Percentiles rank a stretch among this genome's conserved stretches.
Evolutionary conservation across 2,888 invertebrate species (phyloP).

Genomic region (Drosophila parthenogenetica): DNA sequence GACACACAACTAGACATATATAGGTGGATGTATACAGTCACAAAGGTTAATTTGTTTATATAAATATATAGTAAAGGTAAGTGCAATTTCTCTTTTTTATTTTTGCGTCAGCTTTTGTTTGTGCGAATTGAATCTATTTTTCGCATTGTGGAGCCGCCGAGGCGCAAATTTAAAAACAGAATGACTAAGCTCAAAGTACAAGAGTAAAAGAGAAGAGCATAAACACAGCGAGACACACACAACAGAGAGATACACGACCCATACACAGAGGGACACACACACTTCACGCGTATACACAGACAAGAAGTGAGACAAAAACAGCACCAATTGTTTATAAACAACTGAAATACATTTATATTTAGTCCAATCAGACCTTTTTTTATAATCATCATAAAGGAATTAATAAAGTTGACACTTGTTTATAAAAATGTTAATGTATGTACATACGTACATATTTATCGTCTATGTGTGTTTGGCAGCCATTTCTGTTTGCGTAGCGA

Average conservation of each 20-base stretch:
- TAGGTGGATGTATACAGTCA: not conserved
- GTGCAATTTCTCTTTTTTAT: conserved; percentile 62
- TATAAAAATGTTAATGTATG: conserved; percentile 2
- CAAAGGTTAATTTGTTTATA: conserved; percentile 28
- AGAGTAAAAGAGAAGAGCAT: conserved; percentile 43
- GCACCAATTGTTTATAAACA: conserved; percentile 56
- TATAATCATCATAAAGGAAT: conserved; percentile 41
- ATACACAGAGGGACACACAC: not conserved
- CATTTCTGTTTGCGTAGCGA: conserved; percentile 12
- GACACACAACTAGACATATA: too few relatives aligned
- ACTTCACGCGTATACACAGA: not conserved
- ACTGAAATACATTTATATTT: conserved; percentile 18
- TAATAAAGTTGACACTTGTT: conserved; percentile 23
- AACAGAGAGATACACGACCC: conserved; percentile 3
- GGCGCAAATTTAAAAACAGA: conserved; percentile 51
- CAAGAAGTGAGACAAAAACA: conserved; percentile 8
- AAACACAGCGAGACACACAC: conserved; percentile 19
- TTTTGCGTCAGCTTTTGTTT: conserved; percentile 46
- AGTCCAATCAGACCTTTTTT: conserved; percentile 7
- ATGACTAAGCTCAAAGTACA: conserved; percentile 71
- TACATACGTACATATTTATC: not conserved
- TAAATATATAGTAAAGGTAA: conserved; percentile 25
- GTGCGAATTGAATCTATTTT: conserved; percentile 45
- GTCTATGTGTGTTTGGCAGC: conserved; percentile 10
- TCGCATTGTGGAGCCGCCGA: conserved; percentile 43